phyloP scores from a whole-genome alignment of 2,113 vertebrate genomes.

The Bolborhynchus lineola region DNA sequence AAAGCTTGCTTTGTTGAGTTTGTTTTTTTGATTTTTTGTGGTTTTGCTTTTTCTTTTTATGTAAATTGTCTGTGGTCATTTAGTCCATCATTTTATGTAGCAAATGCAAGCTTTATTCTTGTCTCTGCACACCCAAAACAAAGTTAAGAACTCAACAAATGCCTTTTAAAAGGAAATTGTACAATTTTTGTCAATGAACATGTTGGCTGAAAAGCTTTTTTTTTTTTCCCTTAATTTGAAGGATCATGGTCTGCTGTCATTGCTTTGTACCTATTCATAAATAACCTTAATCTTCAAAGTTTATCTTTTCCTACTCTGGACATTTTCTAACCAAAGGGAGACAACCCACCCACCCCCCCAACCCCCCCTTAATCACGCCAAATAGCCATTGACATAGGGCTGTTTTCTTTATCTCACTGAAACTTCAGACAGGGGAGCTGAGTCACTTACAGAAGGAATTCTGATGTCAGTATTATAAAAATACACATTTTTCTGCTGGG shows the following conservation, averaged over 20 bases:
- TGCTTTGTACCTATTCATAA: neutral
- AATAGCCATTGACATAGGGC: neutral
- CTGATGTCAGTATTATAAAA: neutral
- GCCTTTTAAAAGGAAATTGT: neutral
- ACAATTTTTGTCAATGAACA: neutral
- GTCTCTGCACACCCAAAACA: neutral
- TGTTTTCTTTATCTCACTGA: neutral
- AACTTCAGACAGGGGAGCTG: neutral
- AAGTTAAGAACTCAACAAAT: neutral
- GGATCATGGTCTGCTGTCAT: neutral
- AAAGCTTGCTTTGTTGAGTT: neutral
- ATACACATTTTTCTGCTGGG: neutral
- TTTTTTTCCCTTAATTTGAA: neutral
- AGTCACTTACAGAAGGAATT: neutral
- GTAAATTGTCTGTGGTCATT: neutral
- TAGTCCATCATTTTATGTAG: neutral
- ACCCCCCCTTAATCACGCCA: neutral
- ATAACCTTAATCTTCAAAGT: neutral
- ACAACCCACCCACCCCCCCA: neutral
- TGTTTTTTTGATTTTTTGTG: neutral
- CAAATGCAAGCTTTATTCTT: neutral
- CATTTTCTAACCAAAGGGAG: neutral
- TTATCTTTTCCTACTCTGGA: neutral
- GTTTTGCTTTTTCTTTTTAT: neutral
- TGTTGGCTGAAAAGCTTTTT: neutral